Evolutionary conservation across 2,797 vertebrate species (phyloP), one percentile per base, ranked within the genome.

Genomic region (Erpetoichthys calabaricus): DNA sequence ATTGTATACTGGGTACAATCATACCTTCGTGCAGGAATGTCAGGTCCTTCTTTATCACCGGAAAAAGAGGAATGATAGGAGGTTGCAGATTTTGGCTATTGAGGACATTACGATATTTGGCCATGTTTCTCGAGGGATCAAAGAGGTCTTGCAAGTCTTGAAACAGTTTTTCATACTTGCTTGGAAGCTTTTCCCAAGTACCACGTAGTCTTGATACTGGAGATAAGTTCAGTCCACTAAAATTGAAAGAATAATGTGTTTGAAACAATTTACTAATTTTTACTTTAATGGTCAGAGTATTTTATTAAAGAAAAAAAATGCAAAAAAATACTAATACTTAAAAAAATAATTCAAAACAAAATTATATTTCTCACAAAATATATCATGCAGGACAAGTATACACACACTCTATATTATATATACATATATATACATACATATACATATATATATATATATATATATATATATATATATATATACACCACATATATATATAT

Each of bases 21-120:
- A 49, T 81, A 97, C 96, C 95, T 87, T 99, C 95, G 4, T 99
- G 96, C 57, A 99, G 84, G 72, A 99, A 99, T 0, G 96, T 99
- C 62, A 99, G 92, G 72, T 99, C 96, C 76, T 99, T 99, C 82
- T 99, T 99, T 74, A 99, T 98, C 71, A 99, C 94, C 2, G 96
- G 96, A 72, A 99, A 99, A 45, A 99, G 74, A 1, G 96, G 96
- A 64, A 99, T 99, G 69, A 99, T 92, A 5, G 96, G 96, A 0
- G 96, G 95, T 62, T 99, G 96, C 0, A 98, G 83, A 76, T 97
- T 99, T 80, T 98, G 94, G 77, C 89, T 97, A 77, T 97, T 99
- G 59, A 99, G 89, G 59, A 98, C 89, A 58, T 98, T 98, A 62
- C 96, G 87, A 67, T 99, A 99, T 78, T 99, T 99, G 59, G 95